Conservation (phyloP, 1,140 invertebrate genomes). For the Aleiodes sp. region DNA sequence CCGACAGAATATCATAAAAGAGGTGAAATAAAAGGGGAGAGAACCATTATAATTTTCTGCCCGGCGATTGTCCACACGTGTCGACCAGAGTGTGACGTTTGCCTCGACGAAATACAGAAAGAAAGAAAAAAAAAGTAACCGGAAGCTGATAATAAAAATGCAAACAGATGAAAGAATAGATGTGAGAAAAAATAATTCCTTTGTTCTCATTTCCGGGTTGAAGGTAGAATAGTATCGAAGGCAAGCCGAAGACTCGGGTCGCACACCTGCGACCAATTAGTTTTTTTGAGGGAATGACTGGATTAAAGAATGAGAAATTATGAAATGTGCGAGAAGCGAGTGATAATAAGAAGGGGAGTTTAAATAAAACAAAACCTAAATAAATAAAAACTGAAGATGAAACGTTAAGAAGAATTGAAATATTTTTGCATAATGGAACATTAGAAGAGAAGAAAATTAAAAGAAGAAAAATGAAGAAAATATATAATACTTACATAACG, state of each 20-base stretch:
- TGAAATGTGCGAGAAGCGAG: conserved; percentile 21
- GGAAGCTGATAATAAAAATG: neutral
- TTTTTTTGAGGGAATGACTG: conserved; percentile 35
- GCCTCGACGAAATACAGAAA: neutral
- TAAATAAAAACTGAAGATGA: conserved; percentile 22
- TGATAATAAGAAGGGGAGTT: conserved; percentile 23
- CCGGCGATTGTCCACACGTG: conserved; percentile 8
- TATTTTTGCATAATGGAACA: conserved; percentile 57
- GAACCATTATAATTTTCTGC: neutral
- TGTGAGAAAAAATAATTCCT: neutral
- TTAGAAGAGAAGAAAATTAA: conserved; percentile 36
- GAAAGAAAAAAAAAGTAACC: neutral
- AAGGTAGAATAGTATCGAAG: conserved; percentile 23
- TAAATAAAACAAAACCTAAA: conserved; percentile 8
- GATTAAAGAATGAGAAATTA: conserved; percentile 28
- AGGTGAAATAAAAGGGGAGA: neutral
- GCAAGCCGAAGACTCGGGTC: conserved; percentile 25
- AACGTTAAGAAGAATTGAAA: conserved; percentile 46
- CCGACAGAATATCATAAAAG: neutral
- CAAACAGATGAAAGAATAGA: neutral
- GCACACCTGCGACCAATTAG: conserved; percentile 44
- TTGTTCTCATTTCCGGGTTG: conserved; percentile 18
- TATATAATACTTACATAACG: conserved; percentile 50
- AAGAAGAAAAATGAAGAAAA: conserved; percentile 35
- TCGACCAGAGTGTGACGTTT: conserved; percentile 17